phyloP scores from a whole-genome alignment of 2,888 invertebrate species.

The Laothoe populi region DNA sequence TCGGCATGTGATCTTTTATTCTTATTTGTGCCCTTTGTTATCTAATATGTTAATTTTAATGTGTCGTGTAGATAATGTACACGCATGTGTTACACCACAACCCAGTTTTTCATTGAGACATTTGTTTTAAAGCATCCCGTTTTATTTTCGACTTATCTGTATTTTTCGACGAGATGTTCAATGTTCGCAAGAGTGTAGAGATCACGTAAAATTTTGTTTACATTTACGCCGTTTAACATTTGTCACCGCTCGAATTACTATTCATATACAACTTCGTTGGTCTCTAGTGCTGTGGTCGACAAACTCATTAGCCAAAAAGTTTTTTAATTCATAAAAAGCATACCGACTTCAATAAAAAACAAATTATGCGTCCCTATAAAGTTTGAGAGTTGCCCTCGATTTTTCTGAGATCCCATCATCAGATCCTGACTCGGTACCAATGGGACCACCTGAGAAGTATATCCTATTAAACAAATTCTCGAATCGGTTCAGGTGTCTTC shows the following conservation, averaged over 20 bases:
- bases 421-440: no score
- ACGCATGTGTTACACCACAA: slow-evolving; percentile 22
- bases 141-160: background rate
- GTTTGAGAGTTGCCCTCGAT: no score
- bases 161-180: background rate
- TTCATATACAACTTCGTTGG: no score
- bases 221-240: background rate
- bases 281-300: no score
- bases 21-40: slow-evolving; percentile 63
- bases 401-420: no score
- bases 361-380: no score
- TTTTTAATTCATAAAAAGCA: no score
- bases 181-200: background rate
- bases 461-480: no score
- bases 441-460: no score
- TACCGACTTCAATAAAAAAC: no score
- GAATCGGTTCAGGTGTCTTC: no score
- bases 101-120: slow-evolving; percentile 1
- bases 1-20: slow-evolving; percentile 27
- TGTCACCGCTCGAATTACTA: background rate
- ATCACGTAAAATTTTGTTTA: background rate
- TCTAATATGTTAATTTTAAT: slow-evolving; percentile 58
- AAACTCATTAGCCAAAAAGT: no score
- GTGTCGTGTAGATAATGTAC: slow-evolving; percentile 49
- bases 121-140: background rate